A percentile compares a stretch with the other conserved stretches of the same genome.
Evolutionary conservation across 2,113 vertebrate genomes (phyloP).

Genomic region (Ceyx melanurus): DNA sequence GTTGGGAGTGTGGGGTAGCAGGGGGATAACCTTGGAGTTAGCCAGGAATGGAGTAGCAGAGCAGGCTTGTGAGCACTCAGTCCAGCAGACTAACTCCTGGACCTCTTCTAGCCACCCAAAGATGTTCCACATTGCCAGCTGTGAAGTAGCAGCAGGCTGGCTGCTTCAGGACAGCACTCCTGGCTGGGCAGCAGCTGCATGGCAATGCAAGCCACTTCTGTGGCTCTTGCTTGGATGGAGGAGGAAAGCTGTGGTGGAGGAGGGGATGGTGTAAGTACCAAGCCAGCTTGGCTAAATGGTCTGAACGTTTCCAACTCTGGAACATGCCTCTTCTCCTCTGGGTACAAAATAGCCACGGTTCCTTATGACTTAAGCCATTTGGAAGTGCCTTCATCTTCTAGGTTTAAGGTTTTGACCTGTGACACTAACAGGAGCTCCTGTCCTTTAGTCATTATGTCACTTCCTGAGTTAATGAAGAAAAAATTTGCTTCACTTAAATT

Average conservation of each 20-base stretch:
- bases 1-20: background rate
- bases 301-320: background rate
- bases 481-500: constrained; percentile 30
- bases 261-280: background rate
- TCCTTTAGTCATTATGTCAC: constrained; percentile 39
- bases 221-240: background rate
- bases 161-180: background rate
- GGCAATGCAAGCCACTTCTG: background rate
- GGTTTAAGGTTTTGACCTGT: constrained; percentile 2
- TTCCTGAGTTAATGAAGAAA: constrained; percentile 48
- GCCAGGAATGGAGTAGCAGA: background rate
- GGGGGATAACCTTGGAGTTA: background rate
- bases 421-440: constrained; percentile 25
- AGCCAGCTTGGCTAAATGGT: background rate
- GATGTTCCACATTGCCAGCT: background rate
- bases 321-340: background rate
- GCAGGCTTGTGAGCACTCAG: rapidly evolving
- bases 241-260: background rate
- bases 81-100: background rate
- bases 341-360: background rate
- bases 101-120: background rate
- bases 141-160: background rate
- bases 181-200: background rate
- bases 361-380: background rate
- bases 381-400: background rate